Evolutionary conservation across 2,113 vertebrate genomes (phyloP), one percentile per base, ranked within the genome.

Genomic region (Bettongia penicillata): DNA sequence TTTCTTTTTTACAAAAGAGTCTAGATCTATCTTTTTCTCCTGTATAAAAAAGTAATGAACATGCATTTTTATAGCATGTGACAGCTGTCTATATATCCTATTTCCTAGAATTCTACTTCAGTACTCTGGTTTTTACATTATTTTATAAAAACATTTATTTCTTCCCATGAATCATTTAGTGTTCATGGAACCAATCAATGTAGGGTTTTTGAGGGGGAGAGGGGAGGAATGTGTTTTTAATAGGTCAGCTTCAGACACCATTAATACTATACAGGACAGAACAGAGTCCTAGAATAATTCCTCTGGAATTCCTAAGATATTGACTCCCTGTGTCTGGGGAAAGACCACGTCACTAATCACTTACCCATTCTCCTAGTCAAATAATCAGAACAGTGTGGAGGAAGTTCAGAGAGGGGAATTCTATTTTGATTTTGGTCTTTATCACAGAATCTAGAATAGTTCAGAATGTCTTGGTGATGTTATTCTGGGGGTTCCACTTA

Each of bases 231-330:
- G 26, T 31, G 90, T 93, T 95, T 93, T 95, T 93, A 96, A 93
- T 96, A 91, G 93, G 31, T 49, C 55, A 52, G 61, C 31, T 52
- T 89, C 43, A 89, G 53, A 94, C 93, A n/a, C 26, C 51, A 91
- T 94, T 91, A 97, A 24, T 95, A 93, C 89, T 93, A 91, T 93
- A 47, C 53, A 91, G 53, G 92, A 61, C 68, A 93, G 68, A 95
- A 90, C 95, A 93, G 95, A 97, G 93, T 95, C 77, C 94, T 95
- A 92, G 92, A 57, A 68, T 95, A 93, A 22, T 77, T 77, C 5
- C 91, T 53, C 91, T 93, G 93, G 24, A 57, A 95, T 93, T 93
- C 50, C 93, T 96, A 90, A 97, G 90, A 91, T 95, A 55, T 90
- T 93, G 93, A 89, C 90, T 89, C 55, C 90, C 51, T 68, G 31